phyloP scores from a whole-genome alignment of 1,140 invertebrate genomes.

The Anoplolepis gracilipes region DNA sequence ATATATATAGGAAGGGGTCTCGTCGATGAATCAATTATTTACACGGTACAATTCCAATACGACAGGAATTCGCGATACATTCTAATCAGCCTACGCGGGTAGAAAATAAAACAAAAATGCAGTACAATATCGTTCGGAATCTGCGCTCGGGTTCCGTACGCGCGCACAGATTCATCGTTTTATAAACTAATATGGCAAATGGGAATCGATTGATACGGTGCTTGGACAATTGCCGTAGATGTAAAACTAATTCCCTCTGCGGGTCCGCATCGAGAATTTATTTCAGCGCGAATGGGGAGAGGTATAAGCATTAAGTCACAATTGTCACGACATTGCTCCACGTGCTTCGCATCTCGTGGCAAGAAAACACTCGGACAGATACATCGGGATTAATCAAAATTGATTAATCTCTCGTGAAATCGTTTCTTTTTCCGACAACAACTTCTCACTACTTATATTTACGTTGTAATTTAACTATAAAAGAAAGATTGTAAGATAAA shows the following conservation, averaged over 20 bases:
- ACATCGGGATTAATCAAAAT: neutral
- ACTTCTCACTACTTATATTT: neutral
- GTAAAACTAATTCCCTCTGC: neutral
- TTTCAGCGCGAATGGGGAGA: slow-evolving; percentile 21
- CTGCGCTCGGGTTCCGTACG: slow-evolving; percentile 4
- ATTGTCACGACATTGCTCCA: slow-evolving; percentile 33
- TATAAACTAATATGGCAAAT: slow-evolving; percentile 60
- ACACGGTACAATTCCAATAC: slow-evolving; percentile 4
- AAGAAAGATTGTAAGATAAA: neutral
- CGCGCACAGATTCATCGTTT: slow-evolving; percentile 38
- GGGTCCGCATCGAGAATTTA: neutral
- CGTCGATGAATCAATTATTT: slow-evolving; percentile 3
- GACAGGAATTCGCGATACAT: slow-evolving; percentile 33
- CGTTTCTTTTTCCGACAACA: neutral
- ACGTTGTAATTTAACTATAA: neutral
- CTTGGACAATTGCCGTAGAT: neutral
- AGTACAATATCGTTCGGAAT: slow-evolving; percentile 50
- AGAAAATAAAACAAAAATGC: slow-evolving; percentile 56
- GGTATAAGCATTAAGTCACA: slow-evolving; percentile 43
- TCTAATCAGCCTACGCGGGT: slow-evolving; percentile 28
- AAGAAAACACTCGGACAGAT: slow-evolving; percentile 1
- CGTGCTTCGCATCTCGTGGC: neutral
- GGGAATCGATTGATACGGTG: slow-evolving; percentile 11
- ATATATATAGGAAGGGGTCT: slow-evolving; percentile 37
- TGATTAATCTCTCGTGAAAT: neutral